phyloP scores from a whole-genome alignment of 2,797 vertebrate species.

The Siniperca undulata region DNA sequence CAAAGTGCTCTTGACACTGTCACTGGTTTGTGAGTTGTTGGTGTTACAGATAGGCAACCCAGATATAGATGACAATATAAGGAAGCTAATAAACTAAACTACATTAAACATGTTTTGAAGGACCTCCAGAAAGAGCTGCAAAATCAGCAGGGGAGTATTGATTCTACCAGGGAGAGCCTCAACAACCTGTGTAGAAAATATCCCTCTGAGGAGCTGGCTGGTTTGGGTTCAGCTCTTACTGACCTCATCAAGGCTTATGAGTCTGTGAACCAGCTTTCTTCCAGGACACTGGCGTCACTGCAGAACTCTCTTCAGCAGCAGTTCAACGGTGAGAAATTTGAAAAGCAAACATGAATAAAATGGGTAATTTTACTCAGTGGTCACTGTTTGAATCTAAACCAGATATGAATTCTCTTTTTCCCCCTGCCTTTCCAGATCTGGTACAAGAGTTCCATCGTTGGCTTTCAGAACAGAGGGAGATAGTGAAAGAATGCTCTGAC shows the following conservation, averaged over 20 bases:
- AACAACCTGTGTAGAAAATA: constrained; percentile 94
- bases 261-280: constrained; percentile 90
- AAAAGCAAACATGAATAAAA: neutral
- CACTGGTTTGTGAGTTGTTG: neutral
- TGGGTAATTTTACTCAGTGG: neutral
- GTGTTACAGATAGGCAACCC: neutral
- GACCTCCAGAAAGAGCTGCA: constrained; percentile 95
- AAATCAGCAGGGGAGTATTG: constrained; percentile 90
- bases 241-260: constrained; percentile 93
- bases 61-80: neutral
- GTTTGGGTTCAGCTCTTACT: constrained; percentile 89
- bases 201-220: constrained; percentile 91
- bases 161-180: constrained; percentile 90
- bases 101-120: constrained; percentile 73
- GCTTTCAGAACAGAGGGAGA: constrained; percentile 89
- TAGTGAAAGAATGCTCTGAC: constrained; percentile 91
- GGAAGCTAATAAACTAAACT: neutral
- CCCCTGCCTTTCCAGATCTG: constrained; percentile 83
- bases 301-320: constrained; percentile 93
- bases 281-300: constrained; percentile 88
- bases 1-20: neutral
- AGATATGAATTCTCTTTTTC: neutral
- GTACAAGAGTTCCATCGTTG: constrained; percentile 94
- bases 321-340: constrained; percentile 87
- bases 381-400: neutral